Base-by-base conservation (phyloP, 2,888 invertebrate species). In the Galeruca laticollis region DNA sequence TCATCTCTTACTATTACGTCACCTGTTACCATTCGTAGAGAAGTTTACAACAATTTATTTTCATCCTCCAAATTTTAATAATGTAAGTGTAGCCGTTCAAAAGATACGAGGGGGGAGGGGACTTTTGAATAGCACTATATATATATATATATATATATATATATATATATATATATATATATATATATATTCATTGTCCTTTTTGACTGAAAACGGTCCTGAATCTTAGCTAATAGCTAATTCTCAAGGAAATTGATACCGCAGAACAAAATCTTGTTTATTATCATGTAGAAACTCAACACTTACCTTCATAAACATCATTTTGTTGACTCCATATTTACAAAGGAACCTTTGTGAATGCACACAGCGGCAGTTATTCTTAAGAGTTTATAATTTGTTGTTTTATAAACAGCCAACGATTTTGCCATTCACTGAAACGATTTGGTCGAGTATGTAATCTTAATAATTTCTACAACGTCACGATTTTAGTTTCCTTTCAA, bases 361-460 rank as follows among this genome's bases (percentile, higher is more conserved):
- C n/a, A n/a, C 10, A 37, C 37, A 37, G 21, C 15, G 43, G 59
- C 18, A 47, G 26, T 60, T 62, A 47, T 35, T 62, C 51, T 52
- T 40, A 40, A 43, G 43, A 40, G 51, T 56, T 59, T 56, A 49
- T 64, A 63, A 69, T 69, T 35, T 69, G 69, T 56, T 69, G 60
- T n/a, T n/a, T 64, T 69, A 69, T 63, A 63, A 63, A 63, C 57
- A 69, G 40, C 57, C 57, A 51, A 26, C 66, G 20, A 47, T 57
- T 47, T 51, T n/a, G 15, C 66, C 26, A 26, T 54, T 43, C 49
- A 31, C 47, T 52, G 43, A 60, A 61, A 56, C 57, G 59, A 67
- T 61, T 60, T 61, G 56, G 43, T 51, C 61, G 43, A 52, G 61
- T 68, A 60, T 31, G 54, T 61, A 43, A 54, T 26, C 33, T 31